Percentiles rank a stretch among this genome's conserved stretches.
Evolutionary conservation across 1,140 invertebrate genomes (phyloP).

Genomic region (Microvelia longipes): DNA sequence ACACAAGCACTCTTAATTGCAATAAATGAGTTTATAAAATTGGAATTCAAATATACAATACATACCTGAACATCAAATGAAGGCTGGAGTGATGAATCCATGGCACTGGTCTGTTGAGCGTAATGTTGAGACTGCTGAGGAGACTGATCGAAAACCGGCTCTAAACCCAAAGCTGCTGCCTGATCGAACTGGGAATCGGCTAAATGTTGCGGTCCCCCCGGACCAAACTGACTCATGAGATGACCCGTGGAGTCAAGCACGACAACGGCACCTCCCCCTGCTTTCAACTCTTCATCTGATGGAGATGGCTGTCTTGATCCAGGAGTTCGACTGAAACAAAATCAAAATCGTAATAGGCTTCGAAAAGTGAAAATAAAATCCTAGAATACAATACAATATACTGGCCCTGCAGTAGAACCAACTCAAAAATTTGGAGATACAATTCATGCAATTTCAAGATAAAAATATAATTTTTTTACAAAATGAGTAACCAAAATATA

Average conservation of each 20-base stretch:
- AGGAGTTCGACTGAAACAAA: slow-evolving; percentile 52
- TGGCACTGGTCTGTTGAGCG: slow-evolving; percentile 39
- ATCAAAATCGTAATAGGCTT: background rate
- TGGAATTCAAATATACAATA: too few species aligned
- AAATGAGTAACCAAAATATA: too few species aligned
- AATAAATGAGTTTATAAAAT: too few species aligned
- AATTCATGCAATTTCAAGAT: too few species aligned
- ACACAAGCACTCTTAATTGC: too few species aligned
- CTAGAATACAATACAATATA: too few species aligned
- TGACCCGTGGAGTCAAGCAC: slow-evolving; percentile 33
- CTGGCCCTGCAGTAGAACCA: too few species aligned
- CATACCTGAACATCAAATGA: slow-evolving; percentile 39
- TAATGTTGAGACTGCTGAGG: slow-evolving; percentile 37
- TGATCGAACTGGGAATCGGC: slow-evolving; percentile 22
- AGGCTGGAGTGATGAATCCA: slow-evolving; percentile 33
- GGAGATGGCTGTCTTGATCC: slow-evolving; percentile 82
- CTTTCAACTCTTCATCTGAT: slow-evolving; percentile 62
- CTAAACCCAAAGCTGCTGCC: slow-evolving; percentile 19
- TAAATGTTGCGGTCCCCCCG: slow-evolving; percentile 29
- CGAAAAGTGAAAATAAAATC: background rate
- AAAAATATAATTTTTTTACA: too few species aligned
- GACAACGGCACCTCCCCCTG: slow-evolving; percentile 29
- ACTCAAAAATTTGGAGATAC: too few species aligned
- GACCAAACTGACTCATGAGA: slow-evolving; percentile 36
- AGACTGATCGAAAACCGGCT: slow-evolving; percentile 13